Evolutionary conservation across 2,888 invertebrate species (phyloP).

Genomic region (Agonopterix arenella): DNA sequence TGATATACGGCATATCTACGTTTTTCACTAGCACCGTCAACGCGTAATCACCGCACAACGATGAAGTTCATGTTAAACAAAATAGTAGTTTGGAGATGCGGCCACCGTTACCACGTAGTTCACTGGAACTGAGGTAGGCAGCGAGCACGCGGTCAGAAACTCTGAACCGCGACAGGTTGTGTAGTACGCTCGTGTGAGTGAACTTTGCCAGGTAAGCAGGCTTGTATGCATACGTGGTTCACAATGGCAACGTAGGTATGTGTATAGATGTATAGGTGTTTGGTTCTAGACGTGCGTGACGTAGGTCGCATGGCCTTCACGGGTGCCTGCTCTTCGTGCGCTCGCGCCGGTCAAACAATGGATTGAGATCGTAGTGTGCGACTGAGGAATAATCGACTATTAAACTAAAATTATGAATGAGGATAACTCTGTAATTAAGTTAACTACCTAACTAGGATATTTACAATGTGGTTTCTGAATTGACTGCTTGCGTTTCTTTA

Average conservation of each 20-base stretch:
- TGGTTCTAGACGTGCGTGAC: conserved; percentile 44
- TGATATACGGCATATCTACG: conserved; percentile 62
- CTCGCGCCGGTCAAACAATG: conserved; percentile 23
- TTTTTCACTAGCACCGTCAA: not conserved
- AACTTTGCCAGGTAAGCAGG: conserved; percentile 42
- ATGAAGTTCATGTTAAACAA: conserved; percentile 37
- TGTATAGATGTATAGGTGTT: conserved; percentile 27
- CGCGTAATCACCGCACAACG: conserved; percentile 30
- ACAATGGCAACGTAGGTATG: conserved; percentile 26
- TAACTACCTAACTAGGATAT: too few relatives aligned
- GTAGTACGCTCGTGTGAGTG: conserved; percentile 14
- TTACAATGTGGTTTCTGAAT: too few relatives aligned
- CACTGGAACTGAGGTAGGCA: conserved; percentile 13
- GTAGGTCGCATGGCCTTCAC: conserved; percentile 60
- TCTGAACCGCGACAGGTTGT: conserved; percentile 32
- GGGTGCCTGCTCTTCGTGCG: conserved; percentile 48
- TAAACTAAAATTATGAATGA: too few relatives aligned
- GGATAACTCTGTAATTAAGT: too few relatives aligned
- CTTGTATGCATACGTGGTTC: conserved; percentile 28
- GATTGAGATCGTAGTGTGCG: not conserved
- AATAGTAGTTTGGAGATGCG: conserved; percentile 7
- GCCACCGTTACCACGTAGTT: conserved; percentile 7
- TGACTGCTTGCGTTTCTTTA: too few relatives aligned
- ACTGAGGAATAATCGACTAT: too few relatives aligned
- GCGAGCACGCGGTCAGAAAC: conserved; percentile 31